Percentiles rank a stretch among this genome's conserved stretches.
These are phyloP conservation scores for Eriocheir sinensis DNA, from an alignment of 1,140 invertebrate species.

Conservation along the genomic window DNA sequence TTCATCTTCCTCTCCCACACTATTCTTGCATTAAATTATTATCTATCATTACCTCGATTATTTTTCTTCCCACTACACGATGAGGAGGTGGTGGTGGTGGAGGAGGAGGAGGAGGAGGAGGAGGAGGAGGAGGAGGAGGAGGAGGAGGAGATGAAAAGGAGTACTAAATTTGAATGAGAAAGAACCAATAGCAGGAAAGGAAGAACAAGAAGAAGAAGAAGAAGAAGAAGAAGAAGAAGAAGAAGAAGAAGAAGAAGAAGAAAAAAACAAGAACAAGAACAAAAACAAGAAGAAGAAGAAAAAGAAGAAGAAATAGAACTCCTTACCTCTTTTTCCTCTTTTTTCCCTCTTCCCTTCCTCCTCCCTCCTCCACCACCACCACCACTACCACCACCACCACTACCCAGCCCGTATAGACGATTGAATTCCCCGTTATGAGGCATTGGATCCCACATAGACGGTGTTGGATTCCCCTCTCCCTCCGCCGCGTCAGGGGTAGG, in stretches of 20 bases:
- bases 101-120: background rate
- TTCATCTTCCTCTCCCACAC: background rate
- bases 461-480: background rate
- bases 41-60: too few species aligned
- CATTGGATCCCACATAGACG: background rate
- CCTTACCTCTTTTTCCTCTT: too few species aligned
- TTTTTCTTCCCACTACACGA: background rate
- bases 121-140: background rate
- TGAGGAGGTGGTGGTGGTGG: background rate
- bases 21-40: background rate
- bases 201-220: conserved; percentile 3
- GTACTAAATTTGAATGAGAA: background rate
- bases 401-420: background rate
- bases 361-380: background rate
- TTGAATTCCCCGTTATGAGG: background rate
- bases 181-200: too few species aligned
- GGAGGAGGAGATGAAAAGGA: background rate
- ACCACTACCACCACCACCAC: background rate
- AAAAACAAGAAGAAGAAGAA: too few species aligned
- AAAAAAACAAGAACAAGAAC: too few species aligned
- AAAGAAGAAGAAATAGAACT: too few species aligned
- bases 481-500: background rate
- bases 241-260: too few species aligned
- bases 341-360: background rate
- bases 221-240: background rate